These are phyloP conservation scores for Oreochromis tanganicae DNA, from an alignment of 2,113 vertebrate species.

Conservation along the genomic window DNA sequence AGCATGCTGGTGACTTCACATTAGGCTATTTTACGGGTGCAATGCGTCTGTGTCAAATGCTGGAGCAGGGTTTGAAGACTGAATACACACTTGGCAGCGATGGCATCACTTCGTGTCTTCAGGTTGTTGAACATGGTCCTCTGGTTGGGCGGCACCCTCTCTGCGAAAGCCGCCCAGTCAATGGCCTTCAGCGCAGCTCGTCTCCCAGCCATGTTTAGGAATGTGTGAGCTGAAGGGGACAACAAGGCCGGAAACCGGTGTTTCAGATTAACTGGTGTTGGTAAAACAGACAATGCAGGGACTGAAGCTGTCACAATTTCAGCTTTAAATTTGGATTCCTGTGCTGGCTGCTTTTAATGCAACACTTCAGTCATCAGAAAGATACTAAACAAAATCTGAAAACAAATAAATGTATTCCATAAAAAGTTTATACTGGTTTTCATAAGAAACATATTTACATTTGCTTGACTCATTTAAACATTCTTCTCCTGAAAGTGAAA, in stretches of 20 bases:
- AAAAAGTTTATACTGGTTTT: not conserved
- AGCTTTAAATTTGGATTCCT: not conserved
- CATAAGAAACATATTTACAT: not conserved
- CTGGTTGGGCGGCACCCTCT: slow-evolving; percentile 78
- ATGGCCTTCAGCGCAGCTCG: slow-evolving; percentile 75
- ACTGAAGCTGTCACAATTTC: not conserved
- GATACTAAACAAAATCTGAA: not conserved
- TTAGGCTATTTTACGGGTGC: not conserved
- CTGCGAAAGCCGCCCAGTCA: slow-evolving; percentile 82
- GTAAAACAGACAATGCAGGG: not conserved
- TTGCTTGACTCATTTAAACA: not conserved
- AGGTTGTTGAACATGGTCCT: slow-evolving; percentile 78
- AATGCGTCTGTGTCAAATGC: not conserved
- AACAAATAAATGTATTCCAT: not conserved
- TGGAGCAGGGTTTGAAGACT: not conserved
- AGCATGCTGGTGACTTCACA: not conserved
- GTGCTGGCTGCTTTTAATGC: not conserved
- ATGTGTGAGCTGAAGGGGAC: not conserved
- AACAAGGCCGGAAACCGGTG: not conserved
- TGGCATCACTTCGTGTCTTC: slow-evolving; percentile 77
- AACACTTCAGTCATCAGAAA: not conserved
- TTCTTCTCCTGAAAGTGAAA: not conserved
- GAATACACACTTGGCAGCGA: slow-evolving; percentile 75
- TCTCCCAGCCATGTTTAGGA: slow-evolving; percentile 75
- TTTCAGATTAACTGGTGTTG: not conserved